Conservation (phyloP, 2,888 invertebrate genomes). For the Phoenoteleia sp. region DNA sequence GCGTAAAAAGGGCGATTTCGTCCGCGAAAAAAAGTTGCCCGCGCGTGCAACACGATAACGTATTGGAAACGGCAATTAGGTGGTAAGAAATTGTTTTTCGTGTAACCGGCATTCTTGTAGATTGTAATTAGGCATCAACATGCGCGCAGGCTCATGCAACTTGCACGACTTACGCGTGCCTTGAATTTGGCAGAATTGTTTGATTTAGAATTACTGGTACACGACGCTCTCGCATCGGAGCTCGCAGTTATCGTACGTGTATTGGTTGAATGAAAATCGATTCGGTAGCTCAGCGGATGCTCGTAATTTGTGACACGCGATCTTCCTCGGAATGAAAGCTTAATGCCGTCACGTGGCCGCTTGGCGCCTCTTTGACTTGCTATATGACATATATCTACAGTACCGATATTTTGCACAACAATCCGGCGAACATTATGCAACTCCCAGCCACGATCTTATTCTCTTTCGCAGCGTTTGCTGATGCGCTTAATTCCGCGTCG, state of each 20-base stretch:
- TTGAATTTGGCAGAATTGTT: slow-evolving; percentile 74
- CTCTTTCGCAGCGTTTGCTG: background rate
- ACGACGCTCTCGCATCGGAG: slow-evolving; percentile 58
- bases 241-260: slow-evolving; percentile 65
- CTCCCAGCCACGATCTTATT: background rate
- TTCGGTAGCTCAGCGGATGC: slow-evolving; percentile 80
- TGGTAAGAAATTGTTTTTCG: slow-evolving; percentile 66
- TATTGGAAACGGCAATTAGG: slow-evolving; percentile 52
- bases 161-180: slow-evolving; percentile 55
- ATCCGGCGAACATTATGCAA: background rate
- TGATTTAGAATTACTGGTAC: slow-evolving; percentile 75
- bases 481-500: background rate
- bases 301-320: slow-evolving; percentile 85
- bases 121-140: slow-evolving; percentile 65
- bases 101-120: slow-evolving; percentile 60
- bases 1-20: slow-evolving; percentile 35
- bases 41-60: slow-evolving; percentile 51
- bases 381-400: slow-evolving; percentile 31
- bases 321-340: slow-evolving; percentile 81
- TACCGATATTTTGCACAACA: background rate
- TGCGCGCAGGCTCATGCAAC: slow-evolving; percentile 60
- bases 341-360: slow-evolving; percentile 79
- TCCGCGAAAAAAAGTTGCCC: slow-evolving; percentile 15
- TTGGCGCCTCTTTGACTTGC: slow-evolving; percentile 75
- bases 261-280: slow-evolving; percentile 83